These are phyloP conservation scores for Myotis vivesi DNA, from an alignment of 2,797 vertebrate species.

Conservation along the genomic window DNA sequence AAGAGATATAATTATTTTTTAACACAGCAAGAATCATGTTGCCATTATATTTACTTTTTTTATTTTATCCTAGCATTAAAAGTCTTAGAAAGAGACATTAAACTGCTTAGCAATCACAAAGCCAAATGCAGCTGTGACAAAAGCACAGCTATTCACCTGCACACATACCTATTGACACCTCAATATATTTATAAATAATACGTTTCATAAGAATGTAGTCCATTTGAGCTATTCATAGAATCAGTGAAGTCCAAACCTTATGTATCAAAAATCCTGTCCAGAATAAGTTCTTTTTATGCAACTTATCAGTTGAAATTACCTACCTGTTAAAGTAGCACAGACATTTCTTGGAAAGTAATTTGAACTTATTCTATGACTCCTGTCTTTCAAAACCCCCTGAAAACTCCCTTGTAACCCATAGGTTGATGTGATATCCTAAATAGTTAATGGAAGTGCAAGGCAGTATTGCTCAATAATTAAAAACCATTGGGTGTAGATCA, in stretches of 20 bases:
- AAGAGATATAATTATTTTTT: not conserved
- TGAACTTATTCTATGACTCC: not conserved
- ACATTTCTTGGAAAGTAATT: not conserved
- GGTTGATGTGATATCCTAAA: not conserved
- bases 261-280: not conserved
- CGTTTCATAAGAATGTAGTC: not conserved
- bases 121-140: not conserved
- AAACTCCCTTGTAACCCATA: not conserved
- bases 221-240: not conserved
- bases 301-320: not conserved
- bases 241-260: not conserved
- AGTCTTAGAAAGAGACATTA: not conserved
- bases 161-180: not conserved
- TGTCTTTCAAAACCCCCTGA: not conserved
- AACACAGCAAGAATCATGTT: not conserved
- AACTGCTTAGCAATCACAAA: not conserved
- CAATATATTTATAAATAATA: not conserved
- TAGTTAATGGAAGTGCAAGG: not conserved
- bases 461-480: not conserved
- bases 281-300: not conserved
- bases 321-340: not conserved
- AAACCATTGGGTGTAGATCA: not conserved
- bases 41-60: not conserved
- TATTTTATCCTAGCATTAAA: not conserved
- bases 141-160: not conserved